A percentile compares a stretch with the other conserved stretches of the same genome.
These are phyloP conservation scores for Heliconius ismenius DNA, from an alignment of 2,888 invertebrate genomes.

Conservation along the genomic window DNA sequence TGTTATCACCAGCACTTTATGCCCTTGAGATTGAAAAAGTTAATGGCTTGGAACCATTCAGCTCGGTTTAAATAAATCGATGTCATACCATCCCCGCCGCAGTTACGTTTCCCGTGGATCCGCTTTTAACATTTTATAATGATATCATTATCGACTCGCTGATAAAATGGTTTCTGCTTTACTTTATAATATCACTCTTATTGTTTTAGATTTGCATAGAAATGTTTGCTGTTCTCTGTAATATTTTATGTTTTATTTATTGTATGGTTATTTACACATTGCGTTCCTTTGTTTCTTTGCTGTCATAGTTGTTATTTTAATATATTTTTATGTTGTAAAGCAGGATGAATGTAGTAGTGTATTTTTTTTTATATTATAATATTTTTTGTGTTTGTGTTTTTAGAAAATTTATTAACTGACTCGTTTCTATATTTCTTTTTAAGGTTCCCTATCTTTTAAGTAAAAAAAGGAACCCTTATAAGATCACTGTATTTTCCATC, in stretches of 20 bases:
- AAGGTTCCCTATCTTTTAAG: too few relatives aligned
- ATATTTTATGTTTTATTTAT: constrained; percentile 16
- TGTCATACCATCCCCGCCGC: constrained; percentile 71
- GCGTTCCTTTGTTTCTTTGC: not conserved
- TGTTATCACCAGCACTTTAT: constrained; percentile 69
- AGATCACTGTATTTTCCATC: too few relatives aligned
- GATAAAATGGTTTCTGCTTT: constrained; percentile 20
- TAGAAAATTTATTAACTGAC: not conserved
- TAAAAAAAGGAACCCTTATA: too few relatives aligned
- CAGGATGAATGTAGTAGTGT: not conserved
- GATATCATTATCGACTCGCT: constrained; percentile 38
- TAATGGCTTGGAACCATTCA: constrained; percentile 77
- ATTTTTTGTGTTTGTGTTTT: not conserved
- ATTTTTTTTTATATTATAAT: not conserved
- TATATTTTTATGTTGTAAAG: not conserved
- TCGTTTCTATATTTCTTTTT: too few relatives aligned
- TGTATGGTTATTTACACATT: constrained; percentile 13
- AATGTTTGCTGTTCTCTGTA: constrained; percentile 8
- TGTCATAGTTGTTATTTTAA: not conserved
- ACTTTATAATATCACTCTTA: constrained; percentile 16
- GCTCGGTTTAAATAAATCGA: constrained; percentile 77
- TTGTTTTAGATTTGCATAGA: constrained; percentile 22
- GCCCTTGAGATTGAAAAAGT: constrained; percentile 75
- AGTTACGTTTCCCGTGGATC: constrained; percentile 41
- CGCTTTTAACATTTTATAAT: constrained; percentile 42